phyloP scores from a whole-genome alignment of 2,797 vertebrate genomes.

The Pipistrellus pygmaeus region DNA sequence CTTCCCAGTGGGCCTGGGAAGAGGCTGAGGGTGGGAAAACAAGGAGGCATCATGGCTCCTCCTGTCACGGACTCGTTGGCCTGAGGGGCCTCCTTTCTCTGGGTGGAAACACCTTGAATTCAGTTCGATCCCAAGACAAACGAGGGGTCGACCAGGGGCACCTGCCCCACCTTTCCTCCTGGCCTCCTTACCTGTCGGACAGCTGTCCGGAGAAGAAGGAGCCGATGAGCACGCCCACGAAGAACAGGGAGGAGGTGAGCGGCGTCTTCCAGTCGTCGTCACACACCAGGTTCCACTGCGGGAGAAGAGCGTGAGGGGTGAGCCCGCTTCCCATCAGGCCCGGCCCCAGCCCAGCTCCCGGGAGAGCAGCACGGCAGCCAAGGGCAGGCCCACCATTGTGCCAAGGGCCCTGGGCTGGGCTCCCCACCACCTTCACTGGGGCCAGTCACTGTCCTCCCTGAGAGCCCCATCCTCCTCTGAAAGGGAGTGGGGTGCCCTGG shows the following conservation, averaged over 20 bases:
- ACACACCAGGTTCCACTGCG: constrained; percentile 96
- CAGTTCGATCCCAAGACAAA: not conserved
- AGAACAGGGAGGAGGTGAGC: constrained; percentile 93
- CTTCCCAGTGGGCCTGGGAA: not conserved
- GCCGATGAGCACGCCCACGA: constrained; percentile 92
- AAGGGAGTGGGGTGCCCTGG: not conserved
- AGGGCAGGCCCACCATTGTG: not conserved
- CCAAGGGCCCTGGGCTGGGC: not conserved
- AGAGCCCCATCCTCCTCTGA: not conserved
- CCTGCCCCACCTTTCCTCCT: not conserved
- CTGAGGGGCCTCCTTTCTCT: not conserved
- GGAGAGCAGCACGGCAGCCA: not conserved
- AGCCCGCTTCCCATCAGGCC: not conserved
- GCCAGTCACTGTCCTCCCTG: not conserved
- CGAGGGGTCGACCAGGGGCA: not conserved
- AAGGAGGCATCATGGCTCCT: not conserved
- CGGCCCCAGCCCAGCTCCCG: not conserved
- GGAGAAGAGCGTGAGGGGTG: not conserved
- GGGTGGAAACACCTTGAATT: not conserved
- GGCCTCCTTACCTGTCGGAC: constrained; percentile 93
- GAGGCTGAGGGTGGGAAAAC: too few species aligned
- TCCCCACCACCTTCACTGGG: not conserved
- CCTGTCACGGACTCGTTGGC: not conserved
- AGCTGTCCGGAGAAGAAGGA: constrained; percentile 95
- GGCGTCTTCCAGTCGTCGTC: constrained; percentile 93